These are phyloP conservation scores for Neosilurus hyrtlii DNA, from an alignment of 2,797 vertebrate species.

Conservation along the genomic window DNA sequence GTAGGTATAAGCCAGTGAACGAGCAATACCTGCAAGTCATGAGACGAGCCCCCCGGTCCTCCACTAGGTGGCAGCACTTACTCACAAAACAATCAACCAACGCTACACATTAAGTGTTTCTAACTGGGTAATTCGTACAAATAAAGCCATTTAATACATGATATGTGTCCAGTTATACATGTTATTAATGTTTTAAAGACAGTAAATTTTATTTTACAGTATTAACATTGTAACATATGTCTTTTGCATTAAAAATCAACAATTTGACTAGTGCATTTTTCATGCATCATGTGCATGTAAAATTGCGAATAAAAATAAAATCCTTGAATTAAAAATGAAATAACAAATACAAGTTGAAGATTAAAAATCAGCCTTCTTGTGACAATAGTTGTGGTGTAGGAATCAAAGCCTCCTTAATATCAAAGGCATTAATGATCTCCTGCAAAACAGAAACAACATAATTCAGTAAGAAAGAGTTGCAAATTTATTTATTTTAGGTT, in stretches of 20 bases:
- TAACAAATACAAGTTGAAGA: background rate
- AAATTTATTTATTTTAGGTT: too few species aligned
- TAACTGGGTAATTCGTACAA: background rate
- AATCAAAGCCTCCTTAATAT: conserved; percentile 72
- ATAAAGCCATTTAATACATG: background rate
- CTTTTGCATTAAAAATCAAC: background rate
- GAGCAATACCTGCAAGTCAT: background rate
- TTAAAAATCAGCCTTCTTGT: conserved; percentile 34
- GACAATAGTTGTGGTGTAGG: conserved; percentile 37
- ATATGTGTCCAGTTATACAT: background rate
- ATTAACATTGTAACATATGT: background rate
- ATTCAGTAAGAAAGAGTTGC: background rate
- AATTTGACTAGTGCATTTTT: background rate
- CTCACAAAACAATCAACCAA: background rate
- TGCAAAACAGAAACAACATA: conserved; percentile 45
- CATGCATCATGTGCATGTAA: conserved; percentile 16
- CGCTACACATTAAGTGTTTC: background rate
- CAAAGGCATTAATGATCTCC: conserved; percentile 71
- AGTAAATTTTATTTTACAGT: conserved; percentile 32
- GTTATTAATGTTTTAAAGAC: conserved; percentile 12
- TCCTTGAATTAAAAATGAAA: conserved; percentile 6
- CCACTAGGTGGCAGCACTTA: conserved; percentile 6
- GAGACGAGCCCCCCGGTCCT: background rate
- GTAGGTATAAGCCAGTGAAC: background rate
- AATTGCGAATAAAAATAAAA: conserved; percentile 10